These are phyloP conservation scores for Sarcophaga variegata DNA, from an alignment of 2,888 invertebrate genomes.

Conservation along the genomic window DNA sequence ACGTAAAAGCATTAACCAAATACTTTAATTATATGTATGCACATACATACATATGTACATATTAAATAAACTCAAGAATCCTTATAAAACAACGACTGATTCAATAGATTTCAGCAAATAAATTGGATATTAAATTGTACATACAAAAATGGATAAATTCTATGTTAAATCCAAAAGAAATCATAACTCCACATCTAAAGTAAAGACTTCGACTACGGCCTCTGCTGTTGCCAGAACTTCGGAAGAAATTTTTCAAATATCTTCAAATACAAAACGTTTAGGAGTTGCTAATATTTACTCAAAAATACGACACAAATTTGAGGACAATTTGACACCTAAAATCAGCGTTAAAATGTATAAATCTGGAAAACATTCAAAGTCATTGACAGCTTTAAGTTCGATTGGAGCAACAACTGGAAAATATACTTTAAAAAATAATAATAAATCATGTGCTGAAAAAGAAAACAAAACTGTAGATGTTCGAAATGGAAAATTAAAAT, in stretches of 20 bases:
- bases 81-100: no score
- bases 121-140: background rate
- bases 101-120: background rate
- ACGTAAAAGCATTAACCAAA: no score
- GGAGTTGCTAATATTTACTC: constrained; percentile 79
- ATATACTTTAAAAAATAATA: constrained; percentile 61
- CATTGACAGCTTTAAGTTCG: constrained; percentile 75
- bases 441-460: background rate
- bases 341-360: constrained; percentile 77
- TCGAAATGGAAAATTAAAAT: background rate
- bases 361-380: constrained; percentile 77
- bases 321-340: constrained; percentile 80
- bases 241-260: constrained; percentile 43
- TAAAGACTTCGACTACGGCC: background rate
- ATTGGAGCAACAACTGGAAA: constrained; percentile 70
- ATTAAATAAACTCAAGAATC: no score
- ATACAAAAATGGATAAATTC: constrained; percentile 63
- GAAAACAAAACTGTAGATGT: background rate
- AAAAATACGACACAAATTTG: constrained; percentile 81
- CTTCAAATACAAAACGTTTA: constrained; percentile 40
- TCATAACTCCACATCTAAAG: constrained; percentile 3
- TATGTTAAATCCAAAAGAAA: constrained; percentile 62
- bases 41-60: background rate
- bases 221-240: constrained; percentile 38
- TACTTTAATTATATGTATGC: no score